Evolutionary conservation across 2,888 invertebrate genomes (phyloP).

Genomic region (Cartodere bifasciata): DNA sequence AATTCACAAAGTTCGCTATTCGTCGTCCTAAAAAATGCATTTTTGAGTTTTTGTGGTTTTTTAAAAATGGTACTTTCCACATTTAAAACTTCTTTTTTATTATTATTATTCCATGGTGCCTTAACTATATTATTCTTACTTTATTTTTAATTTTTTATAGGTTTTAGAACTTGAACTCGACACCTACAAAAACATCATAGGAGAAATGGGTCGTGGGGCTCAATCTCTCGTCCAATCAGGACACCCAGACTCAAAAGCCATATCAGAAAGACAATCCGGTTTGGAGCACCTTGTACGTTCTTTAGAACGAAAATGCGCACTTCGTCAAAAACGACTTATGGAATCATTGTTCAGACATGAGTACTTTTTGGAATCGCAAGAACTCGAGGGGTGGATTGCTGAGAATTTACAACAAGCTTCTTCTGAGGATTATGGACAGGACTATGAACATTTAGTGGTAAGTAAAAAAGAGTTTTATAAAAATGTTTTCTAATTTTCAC

Average conservation of each 20-base stretch:
- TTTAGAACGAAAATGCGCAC: conserved; percentile 66
- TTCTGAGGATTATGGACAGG: conserved; percentile 89
- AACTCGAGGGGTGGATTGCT: conserved; percentile 84
- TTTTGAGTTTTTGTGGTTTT: too few species aligned
- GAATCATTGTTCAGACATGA: conserved; percentile 83
- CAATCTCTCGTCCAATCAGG: conserved; percentile 65
- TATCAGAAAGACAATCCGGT: conserved; percentile 61
- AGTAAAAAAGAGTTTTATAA: conserved; percentile 13
- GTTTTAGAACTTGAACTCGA: conserved; percentile 82
- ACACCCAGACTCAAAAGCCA: conserved; percentile 73
- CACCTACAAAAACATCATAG: conserved; percentile 81
- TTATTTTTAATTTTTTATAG: conserved; percentile 35
- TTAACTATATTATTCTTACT: conserved; percentile 1
- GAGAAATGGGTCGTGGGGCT: conserved; percentile 84
- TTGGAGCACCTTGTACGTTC: conserved; percentile 68
- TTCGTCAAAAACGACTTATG: conserved; percentile 74
- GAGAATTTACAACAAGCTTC: conserved; percentile 82
- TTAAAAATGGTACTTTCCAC: too few species aligned
- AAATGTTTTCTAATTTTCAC: conserved; percentile 2
- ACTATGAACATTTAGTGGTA: conserved; percentile 79
- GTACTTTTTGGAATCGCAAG: conserved; percentile 80
- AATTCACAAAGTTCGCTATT: too few species aligned
- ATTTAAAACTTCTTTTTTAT: too few species aligned
- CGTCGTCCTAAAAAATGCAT: too few species aligned
- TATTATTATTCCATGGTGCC: too few species aligned